Percentiles rank a stretch among this genome's conserved stretches.
Conservation (phyloP, 37 sponge, comb jelly and placozoan species). For the Halisarca cf. caerulea region DNA sequence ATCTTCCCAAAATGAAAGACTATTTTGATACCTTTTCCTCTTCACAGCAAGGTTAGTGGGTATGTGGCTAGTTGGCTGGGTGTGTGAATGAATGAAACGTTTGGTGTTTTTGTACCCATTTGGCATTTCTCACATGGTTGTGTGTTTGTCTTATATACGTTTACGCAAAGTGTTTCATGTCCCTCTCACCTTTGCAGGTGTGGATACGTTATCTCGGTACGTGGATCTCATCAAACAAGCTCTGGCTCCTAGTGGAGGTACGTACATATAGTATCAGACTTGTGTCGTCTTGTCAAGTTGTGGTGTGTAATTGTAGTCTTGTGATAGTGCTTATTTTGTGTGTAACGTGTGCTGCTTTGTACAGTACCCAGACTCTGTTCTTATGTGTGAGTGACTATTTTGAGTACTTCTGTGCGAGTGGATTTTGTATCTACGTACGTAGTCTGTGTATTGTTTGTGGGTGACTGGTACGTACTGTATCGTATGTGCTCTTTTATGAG, state of each 20-base stretch:
- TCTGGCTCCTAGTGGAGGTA: slow-evolving; percentile 64
- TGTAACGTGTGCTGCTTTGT: no score
- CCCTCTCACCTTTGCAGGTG: not conserved
- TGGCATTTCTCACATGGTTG: no score
- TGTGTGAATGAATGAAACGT: not conserved
- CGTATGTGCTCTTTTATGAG: not conserved
- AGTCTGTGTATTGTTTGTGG: no score
- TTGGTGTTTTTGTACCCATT: not conserved
- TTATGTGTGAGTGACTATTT: no score
- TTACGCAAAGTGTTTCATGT: no score
- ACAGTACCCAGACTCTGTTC: no score
- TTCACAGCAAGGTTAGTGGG: not conserved
- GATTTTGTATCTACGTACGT: no score
- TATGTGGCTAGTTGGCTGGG: not conserved
- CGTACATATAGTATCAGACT: not conserved
- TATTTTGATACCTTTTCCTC: not conserved
- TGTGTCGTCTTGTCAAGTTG: not conserved
- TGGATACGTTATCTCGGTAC: slow-evolving; percentile 24
- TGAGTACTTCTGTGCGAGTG: no score
- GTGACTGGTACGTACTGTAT: no score
- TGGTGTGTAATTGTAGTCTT: not conserved
- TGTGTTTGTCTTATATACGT: no score
- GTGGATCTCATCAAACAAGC: slow-evolving; percentile 59
- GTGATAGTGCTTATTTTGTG: no score
- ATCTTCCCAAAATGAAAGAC: slow-evolving; percentile 13